phyloP scores from a whole-genome alignment of 2,888 invertebrate genomes.

The Aphelenchoides bicaudatus region DNA sequence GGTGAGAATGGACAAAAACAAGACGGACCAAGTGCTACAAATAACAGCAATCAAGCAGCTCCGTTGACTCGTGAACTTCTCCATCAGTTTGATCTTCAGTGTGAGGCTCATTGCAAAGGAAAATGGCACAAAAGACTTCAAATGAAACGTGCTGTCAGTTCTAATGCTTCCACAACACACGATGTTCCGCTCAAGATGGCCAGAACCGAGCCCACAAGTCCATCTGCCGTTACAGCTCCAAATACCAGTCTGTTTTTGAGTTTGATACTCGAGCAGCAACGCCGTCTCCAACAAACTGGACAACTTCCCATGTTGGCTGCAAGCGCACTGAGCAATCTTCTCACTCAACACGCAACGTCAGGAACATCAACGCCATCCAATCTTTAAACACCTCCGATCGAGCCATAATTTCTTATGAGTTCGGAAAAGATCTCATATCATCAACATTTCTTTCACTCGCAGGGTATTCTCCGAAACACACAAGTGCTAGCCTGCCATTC shows the following conservation, averaged over 20 bases:
- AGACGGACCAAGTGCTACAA: background rate
- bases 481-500: background rate
- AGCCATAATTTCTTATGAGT: too few relatives aligned
- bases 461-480: too few relatives aligned
- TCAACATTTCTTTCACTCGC: conserved; percentile 1
- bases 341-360: background rate
- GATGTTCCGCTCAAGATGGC: conserved; percentile 11
- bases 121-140: conserved; percentile 44
- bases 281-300: background rate
- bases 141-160: conserved; percentile 25
- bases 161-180: background rate
- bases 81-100: conserved; percentile 47
- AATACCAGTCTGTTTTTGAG: background rate
- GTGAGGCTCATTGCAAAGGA: conserved; percentile 52
- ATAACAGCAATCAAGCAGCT: background rate
- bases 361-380: conserved; percentile 5
- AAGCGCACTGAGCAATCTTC: conserved; percentile 12
- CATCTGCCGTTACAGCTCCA: conserved; percentile 4
- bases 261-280: background rate
- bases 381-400: background rate
- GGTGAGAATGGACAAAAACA: background rate
- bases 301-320: background rate
- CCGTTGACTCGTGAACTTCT: conserved; percentile 54
- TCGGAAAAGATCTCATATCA: conserved; percentile 21
- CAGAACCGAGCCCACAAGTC: conserved; percentile 6